Percentiles rank a stretch among this genome's conserved stretches.
Conservation (phyloP, 2,797 vertebrate species). For the Knipowitschia caucasica region DNA sequence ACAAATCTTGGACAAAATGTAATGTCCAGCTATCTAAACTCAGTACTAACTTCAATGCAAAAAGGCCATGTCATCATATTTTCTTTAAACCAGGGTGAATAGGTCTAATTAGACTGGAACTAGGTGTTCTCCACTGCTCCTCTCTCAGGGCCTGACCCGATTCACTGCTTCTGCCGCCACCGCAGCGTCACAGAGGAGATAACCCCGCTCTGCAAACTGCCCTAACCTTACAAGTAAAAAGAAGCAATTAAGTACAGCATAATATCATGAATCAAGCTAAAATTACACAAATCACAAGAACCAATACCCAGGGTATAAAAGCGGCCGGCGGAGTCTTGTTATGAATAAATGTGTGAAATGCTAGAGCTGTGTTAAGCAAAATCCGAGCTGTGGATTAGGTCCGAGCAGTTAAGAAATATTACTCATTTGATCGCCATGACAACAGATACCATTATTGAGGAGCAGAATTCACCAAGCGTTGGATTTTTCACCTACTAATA, state of each 20-base stretch:
- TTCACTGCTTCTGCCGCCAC: constrained; percentile 3
- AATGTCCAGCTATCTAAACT: background rate
- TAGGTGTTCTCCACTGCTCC: background rate
- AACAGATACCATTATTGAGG: too few species aligned
- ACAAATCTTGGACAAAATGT: too few species aligned
- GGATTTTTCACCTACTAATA: too few species aligned
- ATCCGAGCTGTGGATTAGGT: too few species aligned
- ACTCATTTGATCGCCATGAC: too few species aligned
- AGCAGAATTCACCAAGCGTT: too few species aligned
- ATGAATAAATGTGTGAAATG: too few species aligned
- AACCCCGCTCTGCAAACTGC: background rate
- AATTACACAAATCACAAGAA: constrained; percentile 8
- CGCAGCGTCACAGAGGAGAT: background rate
- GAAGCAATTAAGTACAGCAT: background rate
- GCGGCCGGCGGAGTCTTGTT: background rate
- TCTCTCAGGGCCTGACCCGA: constrained; percentile 4
- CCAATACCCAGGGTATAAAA: too few species aligned
- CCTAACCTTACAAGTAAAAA: constrained; percentile 1
- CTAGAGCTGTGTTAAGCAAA: too few species aligned
- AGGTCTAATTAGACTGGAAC: constrained; percentile 8
- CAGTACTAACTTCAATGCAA: background rate
- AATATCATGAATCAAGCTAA: background rate
- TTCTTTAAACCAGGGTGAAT: constrained; percentile 1
- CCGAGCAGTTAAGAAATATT: too few species aligned
- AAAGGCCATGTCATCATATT: constrained; percentile 4